These are phyloP conservation scores for Plebejus argus DNA, from an alignment of 2,888 invertebrate genomes.

Conservation along the genomic window DNA sequence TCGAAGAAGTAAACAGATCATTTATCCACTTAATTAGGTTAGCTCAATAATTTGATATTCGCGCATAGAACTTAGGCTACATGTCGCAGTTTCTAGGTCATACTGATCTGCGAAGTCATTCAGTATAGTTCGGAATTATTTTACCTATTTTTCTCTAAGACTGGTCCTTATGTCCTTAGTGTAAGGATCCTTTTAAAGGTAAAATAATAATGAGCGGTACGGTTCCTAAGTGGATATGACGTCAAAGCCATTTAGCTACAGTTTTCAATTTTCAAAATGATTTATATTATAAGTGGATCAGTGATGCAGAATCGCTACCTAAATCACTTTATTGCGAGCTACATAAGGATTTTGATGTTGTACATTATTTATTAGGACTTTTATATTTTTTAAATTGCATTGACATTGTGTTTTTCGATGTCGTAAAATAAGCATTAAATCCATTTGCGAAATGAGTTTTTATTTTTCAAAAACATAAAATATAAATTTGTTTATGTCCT, in stretches of 20 bases:
- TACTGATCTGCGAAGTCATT: constrained; percentile 25
- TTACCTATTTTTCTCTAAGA: neutral
- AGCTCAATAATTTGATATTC: constrained; percentile 25
- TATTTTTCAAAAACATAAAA: neutral
- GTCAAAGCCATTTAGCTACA: constrained; percentile 29
- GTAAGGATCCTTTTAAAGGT: neutral
- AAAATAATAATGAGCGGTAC: neutral
- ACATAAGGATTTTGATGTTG: constrained; percentile 4
- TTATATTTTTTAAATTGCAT: constrained; percentile 23
- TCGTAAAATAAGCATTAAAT: constrained; percentile 15
- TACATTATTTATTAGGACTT: neutral
- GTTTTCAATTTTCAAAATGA: constrained; percentile 32
- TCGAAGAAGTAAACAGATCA: constrained; percentile 29
- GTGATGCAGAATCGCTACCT: neutral
- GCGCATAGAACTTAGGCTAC: constrained; percentile 15
- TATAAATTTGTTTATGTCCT: neutral
- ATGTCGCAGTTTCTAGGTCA: constrained; percentile 29
- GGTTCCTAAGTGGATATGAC: constrained; percentile 20
- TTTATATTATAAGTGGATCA: constrained; percentile 28
- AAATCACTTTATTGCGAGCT: neutral
- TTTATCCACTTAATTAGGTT: constrained; percentile 16
- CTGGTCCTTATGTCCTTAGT: neutral
- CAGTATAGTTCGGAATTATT: neutral
- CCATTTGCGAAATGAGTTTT: neutral
- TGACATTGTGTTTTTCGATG: constrained; percentile 1